Percentiles rank a stretch among this genome's conserved stretches.
Evolutionary conservation across 2,888 invertebrate species (phyloP).

Genomic region (Pyrochroa serraticornis): DNA sequence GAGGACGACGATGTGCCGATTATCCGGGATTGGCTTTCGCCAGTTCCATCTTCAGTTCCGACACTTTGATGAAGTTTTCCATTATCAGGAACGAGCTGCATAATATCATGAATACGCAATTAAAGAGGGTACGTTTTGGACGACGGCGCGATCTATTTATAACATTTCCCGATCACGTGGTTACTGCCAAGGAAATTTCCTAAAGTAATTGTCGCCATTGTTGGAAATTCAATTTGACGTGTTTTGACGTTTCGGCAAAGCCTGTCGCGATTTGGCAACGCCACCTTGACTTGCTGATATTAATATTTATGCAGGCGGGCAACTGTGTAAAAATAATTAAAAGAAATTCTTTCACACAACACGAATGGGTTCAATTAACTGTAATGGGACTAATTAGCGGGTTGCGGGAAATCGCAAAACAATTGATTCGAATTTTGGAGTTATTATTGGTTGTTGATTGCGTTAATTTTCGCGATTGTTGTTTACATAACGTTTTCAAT

Average conservation of each 20-base stretch:
- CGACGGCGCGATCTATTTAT: too few species aligned
- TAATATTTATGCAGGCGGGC: background rate
- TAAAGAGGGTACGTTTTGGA: conserved; percentile 86
- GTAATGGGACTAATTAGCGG: too few species aligned
- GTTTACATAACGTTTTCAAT: conserved; percentile 12
- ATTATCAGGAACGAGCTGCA: conserved; percentile 96
- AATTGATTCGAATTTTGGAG: too few species aligned
- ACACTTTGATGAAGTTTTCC: conserved; percentile 97
- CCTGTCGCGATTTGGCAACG: conserved; percentile 5
- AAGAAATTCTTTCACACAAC: background rate
- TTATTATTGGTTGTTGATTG: too few species aligned
- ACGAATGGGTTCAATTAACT: background rate
- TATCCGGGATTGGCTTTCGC: conserved; percentile 93
- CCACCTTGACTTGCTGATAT: background rate
- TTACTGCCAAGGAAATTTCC: too few species aligned
- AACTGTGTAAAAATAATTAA: background rate
- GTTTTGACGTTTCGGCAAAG: too few species aligned
- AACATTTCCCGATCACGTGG: too few species aligned
- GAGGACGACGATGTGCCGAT: conserved; percentile 82
- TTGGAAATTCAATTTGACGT: too few species aligned
- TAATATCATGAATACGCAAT: conserved; percentile 95
- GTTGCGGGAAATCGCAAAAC: too few species aligned
- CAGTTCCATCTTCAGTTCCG: conserved; percentile 91
- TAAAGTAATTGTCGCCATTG: background rate
- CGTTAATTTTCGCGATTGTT: too few species aligned